Conservation (phyloP, 2,888 invertebrate genomes). For the Brachypterus glaber region DNA sequence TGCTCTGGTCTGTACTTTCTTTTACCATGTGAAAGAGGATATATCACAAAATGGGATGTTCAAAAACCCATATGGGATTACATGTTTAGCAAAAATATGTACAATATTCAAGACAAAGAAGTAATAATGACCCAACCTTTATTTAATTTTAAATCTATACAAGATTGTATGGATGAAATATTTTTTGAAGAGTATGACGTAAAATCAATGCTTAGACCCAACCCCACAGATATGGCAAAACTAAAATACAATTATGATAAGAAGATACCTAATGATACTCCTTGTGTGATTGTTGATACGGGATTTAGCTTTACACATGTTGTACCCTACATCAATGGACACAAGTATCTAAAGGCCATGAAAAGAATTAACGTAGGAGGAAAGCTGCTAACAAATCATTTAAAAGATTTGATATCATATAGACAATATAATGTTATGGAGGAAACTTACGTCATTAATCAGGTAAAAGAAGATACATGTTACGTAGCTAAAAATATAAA, state of each 20-base stretch:
- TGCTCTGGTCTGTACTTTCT: constrained; percentile 91
- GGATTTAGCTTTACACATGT: constrained; percentile 96
- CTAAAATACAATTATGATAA: constrained; percentile 24
- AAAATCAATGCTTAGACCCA: constrained; percentile 67
- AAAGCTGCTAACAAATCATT: constrained; percentile 86
- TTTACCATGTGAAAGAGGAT: constrained; percentile 90
- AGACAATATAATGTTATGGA: constrained; percentile 96
- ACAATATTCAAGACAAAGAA: constrained; percentile 66
- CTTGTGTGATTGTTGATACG: constrained; percentile 71
- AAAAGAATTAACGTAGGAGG: constrained; percentile 90
- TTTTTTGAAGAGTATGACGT: constrained; percentile 97
- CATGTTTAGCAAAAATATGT: constrained; percentile 79
- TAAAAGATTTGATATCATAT: constrained; percentile 96
- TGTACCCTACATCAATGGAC: constrained; percentile 74
- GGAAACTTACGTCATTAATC: constrained; percentile 96
- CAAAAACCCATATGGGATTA: constrained; percentile 96
- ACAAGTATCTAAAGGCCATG: constrained; percentile 54
- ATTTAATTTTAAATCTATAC: constrained; percentile 84
- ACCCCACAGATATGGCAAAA: constrained; percentile 65
- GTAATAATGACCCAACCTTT: constrained; percentile 89
- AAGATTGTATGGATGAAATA: constrained; percentile 91
- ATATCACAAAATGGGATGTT: constrained; percentile 90
- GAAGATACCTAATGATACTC: constrained; percentile 19
- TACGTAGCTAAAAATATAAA: constrained; percentile 81
- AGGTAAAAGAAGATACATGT: constrained; percentile 95